Conservation (phyloP, 2,888 invertebrate species). For the Brassicogethes aeneus region DNA sequence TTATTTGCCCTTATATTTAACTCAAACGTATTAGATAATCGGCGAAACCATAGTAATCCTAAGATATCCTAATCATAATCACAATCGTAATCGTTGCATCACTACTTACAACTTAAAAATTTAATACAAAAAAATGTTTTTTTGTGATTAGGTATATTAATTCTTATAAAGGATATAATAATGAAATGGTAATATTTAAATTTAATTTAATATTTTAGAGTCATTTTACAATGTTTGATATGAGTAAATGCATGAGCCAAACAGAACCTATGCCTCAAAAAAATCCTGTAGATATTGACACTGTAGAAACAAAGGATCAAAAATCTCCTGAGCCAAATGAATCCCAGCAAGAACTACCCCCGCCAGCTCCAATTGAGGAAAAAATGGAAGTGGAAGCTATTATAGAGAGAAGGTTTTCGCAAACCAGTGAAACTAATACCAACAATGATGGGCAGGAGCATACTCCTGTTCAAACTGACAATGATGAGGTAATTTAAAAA, state of each 20-base stretch:
- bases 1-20: too few relatives aligned
- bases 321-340: slow-evolving; percentile 10
- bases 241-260: slow-evolving; percentile 36
- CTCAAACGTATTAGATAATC: too few relatives aligned
- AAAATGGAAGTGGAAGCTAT: slow-evolving; percentile 32
- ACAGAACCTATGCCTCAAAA: background rate
- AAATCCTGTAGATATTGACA: slow-evolving; percentile 11
- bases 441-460: slow-evolving; percentile 30
- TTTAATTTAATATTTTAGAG: slow-evolving; percentile 33
- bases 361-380: slow-evolving; percentile 1
- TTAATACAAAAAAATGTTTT: too few relatives aligned
- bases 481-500: slow-evolving; percentile 34
- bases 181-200: too few relatives aligned
- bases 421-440: slow-evolving; percentile 29
- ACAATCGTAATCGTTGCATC: too few relatives aligned
- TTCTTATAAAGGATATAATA: too few relatives aligned
- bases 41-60: too few relatives aligned
- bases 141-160: too few relatives aligned
- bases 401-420: slow-evolving; percentile 32
- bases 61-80: too few relatives aligned
- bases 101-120: too few relatives aligned
- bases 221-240: slow-evolving; percentile 37
- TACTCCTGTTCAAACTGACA: slow-evolving; percentile 36
- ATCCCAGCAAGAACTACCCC: slow-evolving; percentile 8
- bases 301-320: slow-evolving; percentile 16